phyloP scores from a whole-genome alignment of 2,888 invertebrate species.

The Apamea monoglypha region DNA sequence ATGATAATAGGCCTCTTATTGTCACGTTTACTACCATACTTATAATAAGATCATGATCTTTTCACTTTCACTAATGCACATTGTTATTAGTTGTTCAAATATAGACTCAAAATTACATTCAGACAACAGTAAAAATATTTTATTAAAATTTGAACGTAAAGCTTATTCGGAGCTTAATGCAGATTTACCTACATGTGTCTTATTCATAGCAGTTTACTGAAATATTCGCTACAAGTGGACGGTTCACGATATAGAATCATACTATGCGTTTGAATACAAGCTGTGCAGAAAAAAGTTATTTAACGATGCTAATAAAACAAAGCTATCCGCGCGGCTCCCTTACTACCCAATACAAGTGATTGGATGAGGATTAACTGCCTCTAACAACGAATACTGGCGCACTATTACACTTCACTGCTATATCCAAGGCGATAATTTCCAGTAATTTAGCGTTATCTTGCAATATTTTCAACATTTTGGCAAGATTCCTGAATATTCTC shows the following conservation, averaged over 20 bases:
- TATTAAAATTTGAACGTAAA: slow-evolving; percentile 4
- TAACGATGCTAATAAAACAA: slow-evolving; percentile 52
- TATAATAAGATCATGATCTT: not conserved
- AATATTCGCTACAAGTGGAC: slow-evolving; percentile 35
- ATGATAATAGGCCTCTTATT: not conserved
- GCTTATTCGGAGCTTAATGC: not conserved
- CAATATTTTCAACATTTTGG: slow-evolving; percentile 57
- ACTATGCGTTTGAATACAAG: slow-evolving; percentile 21
- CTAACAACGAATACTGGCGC: slow-evolving; percentile 23
- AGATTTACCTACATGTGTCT: slow-evolving; percentile 1
- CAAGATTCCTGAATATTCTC: slow-evolving; percentile 56
- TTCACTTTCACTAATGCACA: not conserved
- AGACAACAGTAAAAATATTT: not conserved
- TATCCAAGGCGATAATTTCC: slow-evolving; percentile 44
- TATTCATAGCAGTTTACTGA: slow-evolving; percentile 17
- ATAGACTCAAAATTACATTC: not conserved
- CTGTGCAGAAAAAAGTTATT: slow-evolving; percentile 44
- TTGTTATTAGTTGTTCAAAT: not conserved
- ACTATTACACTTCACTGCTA: slow-evolving; percentile 29
- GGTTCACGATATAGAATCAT: slow-evolving; percentile 22
- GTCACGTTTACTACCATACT: not conserved
- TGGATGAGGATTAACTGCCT: slow-evolving; percentile 46
- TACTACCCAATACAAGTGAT: slow-evolving; percentile 53
- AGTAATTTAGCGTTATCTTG: slow-evolving; percentile 52
- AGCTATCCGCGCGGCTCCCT: slow-evolving; percentile 18